These are phyloP conservation scores for Rhineura floridana DNA, from an alignment of 2,113 vertebrate genomes.

Conservation along the genomic window DNA sequence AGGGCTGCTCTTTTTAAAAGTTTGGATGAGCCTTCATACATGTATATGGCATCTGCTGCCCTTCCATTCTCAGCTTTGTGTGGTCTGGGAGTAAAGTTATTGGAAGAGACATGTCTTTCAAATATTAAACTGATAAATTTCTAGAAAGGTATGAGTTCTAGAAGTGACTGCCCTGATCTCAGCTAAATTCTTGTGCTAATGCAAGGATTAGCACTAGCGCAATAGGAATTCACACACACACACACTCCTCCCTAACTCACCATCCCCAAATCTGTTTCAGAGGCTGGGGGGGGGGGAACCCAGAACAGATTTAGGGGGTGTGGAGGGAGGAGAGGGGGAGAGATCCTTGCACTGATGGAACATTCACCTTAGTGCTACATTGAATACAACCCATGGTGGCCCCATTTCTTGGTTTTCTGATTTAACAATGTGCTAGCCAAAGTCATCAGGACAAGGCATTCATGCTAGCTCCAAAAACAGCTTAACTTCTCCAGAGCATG, in stretches of 20 bases:
- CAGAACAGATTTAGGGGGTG: too few species aligned
- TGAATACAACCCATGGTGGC: not conserved
- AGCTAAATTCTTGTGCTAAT: too few species aligned
- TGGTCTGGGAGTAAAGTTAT: not conserved
- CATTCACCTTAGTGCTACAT: too few species aligned
- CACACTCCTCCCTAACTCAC: too few species aligned
- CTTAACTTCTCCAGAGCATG: not conserved
- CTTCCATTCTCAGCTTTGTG: not conserved
- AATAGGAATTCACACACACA: too few species aligned
- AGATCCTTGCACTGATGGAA: too few species aligned
- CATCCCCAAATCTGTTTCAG: too few species aligned
- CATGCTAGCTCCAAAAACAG: not conserved
- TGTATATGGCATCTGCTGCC: not conserved
- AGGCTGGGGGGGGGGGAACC: too few species aligned
- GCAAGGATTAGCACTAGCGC: too few species aligned
- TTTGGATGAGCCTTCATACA: not conserved
- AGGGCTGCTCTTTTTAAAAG: not conserved
- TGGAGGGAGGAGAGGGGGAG: too few species aligned
- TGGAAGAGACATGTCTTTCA: not conserved
- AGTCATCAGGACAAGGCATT: not conserved
- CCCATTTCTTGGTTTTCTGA: not conserved
- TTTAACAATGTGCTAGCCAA: not conserved
- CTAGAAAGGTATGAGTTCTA: not conserved
- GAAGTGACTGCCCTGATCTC: too few species aligned
- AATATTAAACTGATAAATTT: not conserved